These are phyloP conservation scores for Heliocidaris erythrogramma DNA, from an alignment of 35 echinoderm and acorn worm genomes.

Conservation along the genomic window DNA sequence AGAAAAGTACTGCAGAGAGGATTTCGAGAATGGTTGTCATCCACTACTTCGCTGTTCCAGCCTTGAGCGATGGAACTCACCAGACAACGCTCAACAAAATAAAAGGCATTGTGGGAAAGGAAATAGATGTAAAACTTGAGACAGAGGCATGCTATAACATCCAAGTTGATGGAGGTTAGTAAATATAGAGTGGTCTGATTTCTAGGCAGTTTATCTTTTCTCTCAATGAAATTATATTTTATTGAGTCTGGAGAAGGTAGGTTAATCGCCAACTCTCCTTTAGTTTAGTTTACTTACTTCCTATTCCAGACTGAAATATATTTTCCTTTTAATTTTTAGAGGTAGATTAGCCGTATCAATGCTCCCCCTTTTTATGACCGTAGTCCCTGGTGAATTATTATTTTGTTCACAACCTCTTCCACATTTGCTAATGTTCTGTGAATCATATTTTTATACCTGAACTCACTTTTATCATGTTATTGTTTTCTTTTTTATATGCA, in stretches of 20 bases:
- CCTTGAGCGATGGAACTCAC: constrained; percentile 67
- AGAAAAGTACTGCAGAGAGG: no score
- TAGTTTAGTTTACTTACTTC: no score
- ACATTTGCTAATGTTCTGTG: not conserved
- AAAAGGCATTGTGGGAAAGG: constrained; percentile 51
- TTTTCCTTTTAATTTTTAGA: not conserved
- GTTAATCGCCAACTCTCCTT: not conserved
- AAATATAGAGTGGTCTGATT: not conserved
- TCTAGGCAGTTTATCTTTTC: not conserved
- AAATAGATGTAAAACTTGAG: constrained; percentile 55
- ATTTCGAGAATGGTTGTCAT: constrained; percentile 58
- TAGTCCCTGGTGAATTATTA: no score
- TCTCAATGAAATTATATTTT: not conserved
- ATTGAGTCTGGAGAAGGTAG: not conserved
- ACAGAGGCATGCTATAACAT: constrained; percentile 89
- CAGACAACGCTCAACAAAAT: constrained; percentile 59
- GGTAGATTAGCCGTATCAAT: no score
- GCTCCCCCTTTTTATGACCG: no score
- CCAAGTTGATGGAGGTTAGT: constrained; percentile 58
- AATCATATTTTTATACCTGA: no score
- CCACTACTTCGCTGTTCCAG: constrained; percentile 65
- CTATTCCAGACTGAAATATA: no score
- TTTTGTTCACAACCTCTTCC: not conserved
- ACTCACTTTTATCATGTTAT: no score
- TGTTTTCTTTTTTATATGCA: no score